Evolutionary conservation across 2,888 invertebrate genomes (phyloP).

Genomic region (Aporophyla lueneburgensis): DNA sequence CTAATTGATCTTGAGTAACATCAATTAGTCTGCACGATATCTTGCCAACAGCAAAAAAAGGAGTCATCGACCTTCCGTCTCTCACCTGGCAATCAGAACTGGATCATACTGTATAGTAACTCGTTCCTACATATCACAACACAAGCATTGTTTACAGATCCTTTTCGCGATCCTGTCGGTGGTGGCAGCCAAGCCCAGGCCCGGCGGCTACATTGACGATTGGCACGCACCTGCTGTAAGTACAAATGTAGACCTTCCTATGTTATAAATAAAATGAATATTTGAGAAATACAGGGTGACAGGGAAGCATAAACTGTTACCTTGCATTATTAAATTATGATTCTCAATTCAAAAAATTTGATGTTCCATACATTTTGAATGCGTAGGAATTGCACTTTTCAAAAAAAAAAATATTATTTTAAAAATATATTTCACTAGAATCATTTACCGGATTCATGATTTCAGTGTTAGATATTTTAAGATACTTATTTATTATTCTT

Average conservation of each 20-base stretch:
- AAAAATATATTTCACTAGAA: too few relatives aligned
- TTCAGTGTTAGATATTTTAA: too few relatives aligned
- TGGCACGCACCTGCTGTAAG: constrained; percentile 76
- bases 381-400: too few relatives aligned
- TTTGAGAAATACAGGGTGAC: too few relatives aligned
- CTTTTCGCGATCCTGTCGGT: constrained; percentile 81
- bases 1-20: not conserved
- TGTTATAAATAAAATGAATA: not conserved
- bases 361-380: too few relatives aligned
- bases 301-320: too few relatives aligned
- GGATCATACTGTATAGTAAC: not conserved
- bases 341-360: too few relatives aligned
- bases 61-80: not conserved
- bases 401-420: too few relatives aligned
- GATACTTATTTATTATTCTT: too few relatives aligned
- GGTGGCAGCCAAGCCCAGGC: constrained; percentile 82
- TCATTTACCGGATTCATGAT: too few relatives aligned
- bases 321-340: too few relatives aligned
- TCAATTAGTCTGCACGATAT: not conserved
- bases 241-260: constrained; percentile 21
- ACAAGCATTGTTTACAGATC: constrained; percentile 74
- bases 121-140: not conserved
- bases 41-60: not conserved
- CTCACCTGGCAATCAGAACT: not conserved
- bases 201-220: constrained; percentile 76